phyloP scores from a whole-genome alignment of 2,113 vertebrate genomes.

The Ciconia boyciana region DNA sequence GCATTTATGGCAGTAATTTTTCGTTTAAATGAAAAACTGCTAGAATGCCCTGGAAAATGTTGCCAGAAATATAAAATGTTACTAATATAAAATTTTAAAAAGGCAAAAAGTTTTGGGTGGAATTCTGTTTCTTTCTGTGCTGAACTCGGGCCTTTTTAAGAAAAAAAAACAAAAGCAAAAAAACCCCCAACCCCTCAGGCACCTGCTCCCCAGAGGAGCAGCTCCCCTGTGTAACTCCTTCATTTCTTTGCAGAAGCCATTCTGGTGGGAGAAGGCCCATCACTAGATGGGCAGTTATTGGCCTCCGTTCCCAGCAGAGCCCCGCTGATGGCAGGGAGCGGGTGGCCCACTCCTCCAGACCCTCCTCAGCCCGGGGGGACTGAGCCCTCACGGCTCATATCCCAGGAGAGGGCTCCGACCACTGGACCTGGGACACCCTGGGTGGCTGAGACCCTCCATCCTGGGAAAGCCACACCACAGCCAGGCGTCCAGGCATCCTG shows the following conservation, averaged over 20 bases:
- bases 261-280: background rate
- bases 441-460: no score
- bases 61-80: background rate
- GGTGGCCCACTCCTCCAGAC: background rate
- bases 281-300: background rate
- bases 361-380: background rate
- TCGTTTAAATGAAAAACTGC: background rate
- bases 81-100: background rate
- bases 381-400: background rate
- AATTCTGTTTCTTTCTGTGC: background rate
- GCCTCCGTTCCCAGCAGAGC: background rate
- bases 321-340: accelerated
- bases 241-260: background rate
- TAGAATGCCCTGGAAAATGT: background rate
- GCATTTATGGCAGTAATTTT: background rate
- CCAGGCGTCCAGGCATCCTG: background rate
- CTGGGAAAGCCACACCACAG: background rate
- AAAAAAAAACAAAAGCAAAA: background rate
- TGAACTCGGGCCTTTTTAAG: background rate
- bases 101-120: background rate
- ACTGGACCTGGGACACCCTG: background rate
- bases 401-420: background rate
- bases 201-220: background rate
- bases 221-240: background rate
- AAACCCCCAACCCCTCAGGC: accelerated